These are phyloP conservation scores for Pseudococcus longispinus DNA, from an alignment of 2,888 invertebrate genomes.

Conservation along the genomic window DNA sequence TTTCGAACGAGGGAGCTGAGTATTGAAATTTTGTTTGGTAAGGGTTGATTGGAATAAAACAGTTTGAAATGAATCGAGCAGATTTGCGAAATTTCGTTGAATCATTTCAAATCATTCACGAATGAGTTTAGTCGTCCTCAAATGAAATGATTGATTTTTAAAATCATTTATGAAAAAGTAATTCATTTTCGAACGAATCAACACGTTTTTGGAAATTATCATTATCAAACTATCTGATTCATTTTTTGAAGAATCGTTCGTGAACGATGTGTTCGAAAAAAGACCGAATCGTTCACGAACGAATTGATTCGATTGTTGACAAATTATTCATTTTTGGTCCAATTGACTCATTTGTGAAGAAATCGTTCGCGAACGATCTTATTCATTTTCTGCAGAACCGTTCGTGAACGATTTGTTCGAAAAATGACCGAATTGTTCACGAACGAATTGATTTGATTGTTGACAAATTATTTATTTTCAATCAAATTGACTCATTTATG, in stretches of 20 bases:
- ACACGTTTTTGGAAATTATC: background rate
- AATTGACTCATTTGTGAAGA: background rate
- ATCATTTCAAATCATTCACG: background rate
- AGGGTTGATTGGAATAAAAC: background rate
- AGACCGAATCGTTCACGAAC: background rate
- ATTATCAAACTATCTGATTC: background rate
- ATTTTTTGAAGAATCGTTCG: background rate
- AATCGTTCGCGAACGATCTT: background rate
- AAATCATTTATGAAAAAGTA: too few species aligned
- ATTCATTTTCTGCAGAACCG: background rate
- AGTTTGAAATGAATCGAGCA: background rate
- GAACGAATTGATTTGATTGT: background rate
- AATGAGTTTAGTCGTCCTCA: too few species aligned
- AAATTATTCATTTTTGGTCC: too few species aligned
- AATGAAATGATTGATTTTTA: too few species aligned
- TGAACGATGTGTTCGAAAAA: background rate
- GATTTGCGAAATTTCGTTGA: background rate
- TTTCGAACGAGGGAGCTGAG: background rate
- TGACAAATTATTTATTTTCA: too few species aligned
- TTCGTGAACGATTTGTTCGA: background rate
- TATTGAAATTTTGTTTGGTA: background rate
- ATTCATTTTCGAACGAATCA: background rate
- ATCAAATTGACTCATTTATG: background rate
- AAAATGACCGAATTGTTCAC: too few species aligned
- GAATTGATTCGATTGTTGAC: background rate